phyloP scores from a whole-genome alignment of 53 echinoderm and acorn worm species.

The Hippasteria phrygiana region DNA sequence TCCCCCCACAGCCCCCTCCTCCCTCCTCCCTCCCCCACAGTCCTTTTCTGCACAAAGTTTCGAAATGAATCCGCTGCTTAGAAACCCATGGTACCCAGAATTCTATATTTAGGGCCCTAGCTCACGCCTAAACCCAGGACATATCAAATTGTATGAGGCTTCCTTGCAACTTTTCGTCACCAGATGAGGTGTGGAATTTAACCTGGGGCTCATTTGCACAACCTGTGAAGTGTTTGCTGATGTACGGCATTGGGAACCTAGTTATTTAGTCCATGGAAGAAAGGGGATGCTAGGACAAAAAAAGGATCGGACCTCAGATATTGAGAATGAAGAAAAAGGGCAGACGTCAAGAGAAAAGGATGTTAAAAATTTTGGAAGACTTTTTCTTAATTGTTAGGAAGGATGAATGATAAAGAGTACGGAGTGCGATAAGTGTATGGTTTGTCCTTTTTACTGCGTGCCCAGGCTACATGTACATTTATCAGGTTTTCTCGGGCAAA shows the following conservation, averaged over 20 bases:
- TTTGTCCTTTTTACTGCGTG: neutral
- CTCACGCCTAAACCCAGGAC: conserved; percentile 14
- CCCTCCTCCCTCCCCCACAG: neutral
- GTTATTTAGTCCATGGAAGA: neutral
- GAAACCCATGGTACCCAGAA: neutral
- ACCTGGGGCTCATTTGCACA: neutral
- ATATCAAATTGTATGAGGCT: conserved; percentile 36
- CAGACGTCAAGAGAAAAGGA: neutral
- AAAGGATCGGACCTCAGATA: neutral
- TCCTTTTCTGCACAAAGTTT: neutral
- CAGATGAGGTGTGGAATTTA: neutral
- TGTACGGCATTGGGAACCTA: neutral
- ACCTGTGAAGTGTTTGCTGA: conserved; percentile 24
- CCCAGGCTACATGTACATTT: too few species aligned
- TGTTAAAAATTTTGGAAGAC: neutral
- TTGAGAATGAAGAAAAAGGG: neutral
- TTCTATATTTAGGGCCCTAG: neutral
- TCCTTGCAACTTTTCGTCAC: conserved; percentile 35
- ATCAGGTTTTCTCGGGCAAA: too few species aligned
- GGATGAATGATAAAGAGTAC: neutral
- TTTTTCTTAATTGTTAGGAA: neutral
- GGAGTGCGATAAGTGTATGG: neutral
- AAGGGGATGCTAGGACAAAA: neutral
- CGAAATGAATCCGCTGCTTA: too few species aligned
- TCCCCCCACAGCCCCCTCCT: neutral